Conservation (phyloP, 2,888 invertebrate species). For the Gandaritis pyraliata region DNA sequence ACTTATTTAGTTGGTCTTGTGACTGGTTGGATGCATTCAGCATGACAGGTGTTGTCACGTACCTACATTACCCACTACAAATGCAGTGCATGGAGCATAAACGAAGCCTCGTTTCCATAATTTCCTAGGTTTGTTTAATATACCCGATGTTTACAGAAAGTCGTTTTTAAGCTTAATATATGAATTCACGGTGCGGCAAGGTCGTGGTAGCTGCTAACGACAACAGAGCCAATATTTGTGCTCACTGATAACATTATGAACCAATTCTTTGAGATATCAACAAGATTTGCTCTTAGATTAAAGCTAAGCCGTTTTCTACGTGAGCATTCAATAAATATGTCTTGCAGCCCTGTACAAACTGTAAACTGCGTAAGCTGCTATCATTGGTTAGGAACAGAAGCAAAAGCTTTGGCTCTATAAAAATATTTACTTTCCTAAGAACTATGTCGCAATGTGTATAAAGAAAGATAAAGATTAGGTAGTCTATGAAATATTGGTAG, state of each 20-base stretch:
- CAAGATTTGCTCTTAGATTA: slow-evolving; percentile 81
- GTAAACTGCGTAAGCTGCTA: slow-evolving; percentile 37
- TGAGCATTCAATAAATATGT: slow-evolving; percentile 62
- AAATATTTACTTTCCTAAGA: slow-evolving; percentile 12
- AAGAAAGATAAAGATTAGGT: background rate
- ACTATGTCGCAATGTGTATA: background rate
- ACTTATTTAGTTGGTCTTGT: slow-evolving; percentile 7
- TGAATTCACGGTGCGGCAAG: slow-evolving; percentile 64
- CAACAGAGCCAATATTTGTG: slow-evolving; percentile 76
- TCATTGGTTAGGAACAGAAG: slow-evolving; percentile 24
- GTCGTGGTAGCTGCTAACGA: slow-evolving; percentile 70
- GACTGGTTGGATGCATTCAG: slow-evolving; percentile 8
- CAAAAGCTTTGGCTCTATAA: slow-evolving; percentile 18
- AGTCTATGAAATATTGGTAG: background rate
- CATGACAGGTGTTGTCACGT: slow-evolving; percentile 12
- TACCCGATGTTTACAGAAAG: slow-evolving; percentile 51
- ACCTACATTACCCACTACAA: background rate
- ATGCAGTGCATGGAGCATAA: slow-evolving; percentile 6
- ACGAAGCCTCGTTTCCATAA: slow-evolving; percentile 59
- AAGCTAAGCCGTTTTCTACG: slow-evolving; percentile 67
- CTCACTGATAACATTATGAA: slow-evolving; percentile 78
- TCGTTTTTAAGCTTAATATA: slow-evolving; percentile 22
- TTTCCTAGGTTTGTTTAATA: slow-evolving; percentile 16
- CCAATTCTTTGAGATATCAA: slow-evolving; percentile 77
- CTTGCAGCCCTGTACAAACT: slow-evolving; percentile 53